Conservation (phyloP, 1,140 invertebrate species). For the Drosophila watanabei region DNA sequence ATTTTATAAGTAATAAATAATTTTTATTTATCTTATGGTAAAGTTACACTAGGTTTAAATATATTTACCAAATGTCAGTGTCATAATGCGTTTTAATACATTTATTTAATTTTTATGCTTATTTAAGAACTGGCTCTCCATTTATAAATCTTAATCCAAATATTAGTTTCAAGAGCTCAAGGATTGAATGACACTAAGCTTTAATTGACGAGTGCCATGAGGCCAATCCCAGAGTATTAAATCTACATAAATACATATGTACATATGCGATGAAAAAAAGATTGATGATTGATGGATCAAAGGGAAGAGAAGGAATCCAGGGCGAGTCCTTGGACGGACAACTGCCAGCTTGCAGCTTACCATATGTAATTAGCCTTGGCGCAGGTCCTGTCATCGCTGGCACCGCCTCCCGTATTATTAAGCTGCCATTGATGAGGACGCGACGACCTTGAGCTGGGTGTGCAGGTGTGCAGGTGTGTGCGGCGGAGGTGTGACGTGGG, state of each 20-base stretch:
- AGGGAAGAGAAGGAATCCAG: background rate
- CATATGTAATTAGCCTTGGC: conserved; percentile 35
- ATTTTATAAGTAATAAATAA: too few relatives aligned
- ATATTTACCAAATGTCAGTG: too few relatives aligned
- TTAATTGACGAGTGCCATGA: background rate
- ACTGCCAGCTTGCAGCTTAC: background rate
- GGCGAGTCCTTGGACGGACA: background rate
- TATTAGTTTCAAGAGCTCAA: background rate
- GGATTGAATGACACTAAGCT: background rate
- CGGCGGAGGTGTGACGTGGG: conserved; percentile 25
- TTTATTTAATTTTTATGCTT: too few relatives aligned
- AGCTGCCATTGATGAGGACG: conserved; percentile 43
- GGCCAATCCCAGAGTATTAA: background rate
- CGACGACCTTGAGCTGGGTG: conserved; percentile 12
- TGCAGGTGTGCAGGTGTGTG: background rate
- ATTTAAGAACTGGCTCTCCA: too few relatives aligned
- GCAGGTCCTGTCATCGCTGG: conserved; percentile 20
- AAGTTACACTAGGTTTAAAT: too few relatives aligned
- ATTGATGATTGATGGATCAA: background rate
- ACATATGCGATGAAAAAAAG: background rate
- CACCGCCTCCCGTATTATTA: conserved; percentile 28
- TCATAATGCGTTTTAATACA: too few relatives aligned
- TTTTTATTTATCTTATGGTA: too few relatives aligned
- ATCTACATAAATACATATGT: background rate
- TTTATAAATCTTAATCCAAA: background rate